Conservation (phyloP, 2,113 vertebrate species). For the Spermophilus dauricus region DNA sequence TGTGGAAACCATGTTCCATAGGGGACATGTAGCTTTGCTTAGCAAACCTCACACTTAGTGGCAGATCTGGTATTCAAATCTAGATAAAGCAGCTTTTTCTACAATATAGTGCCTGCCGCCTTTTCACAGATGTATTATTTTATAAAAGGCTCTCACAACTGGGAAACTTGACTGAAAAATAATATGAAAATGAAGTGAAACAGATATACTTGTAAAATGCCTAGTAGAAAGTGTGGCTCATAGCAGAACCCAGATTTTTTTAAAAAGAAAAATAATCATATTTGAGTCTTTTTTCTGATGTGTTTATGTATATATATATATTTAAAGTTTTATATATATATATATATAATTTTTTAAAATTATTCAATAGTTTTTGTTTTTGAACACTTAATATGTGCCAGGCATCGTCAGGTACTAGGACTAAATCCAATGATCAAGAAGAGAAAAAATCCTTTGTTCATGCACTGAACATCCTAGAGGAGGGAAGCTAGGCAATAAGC, state of each 20-base stretch:
- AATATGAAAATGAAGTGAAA: not conserved
- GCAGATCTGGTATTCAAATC: not conserved
- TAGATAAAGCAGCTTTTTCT: not conserved
- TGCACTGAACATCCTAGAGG: not conserved
- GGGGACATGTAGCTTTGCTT: not conserved
- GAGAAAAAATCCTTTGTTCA: not conserved
- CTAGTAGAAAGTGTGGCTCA: not conserved
- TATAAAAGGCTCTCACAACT: not conserved
- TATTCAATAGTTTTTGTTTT: not conserved
- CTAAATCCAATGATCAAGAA: slow-evolving; percentile 32
- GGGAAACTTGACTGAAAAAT: slow-evolving; percentile 10
- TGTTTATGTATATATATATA: not conserved
- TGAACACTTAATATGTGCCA: slow-evolving; percentile 26
- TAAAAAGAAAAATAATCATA: slow-evolving; percentile 9
- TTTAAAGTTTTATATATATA: too few relatives aligned
- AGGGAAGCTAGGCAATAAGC: not conserved
- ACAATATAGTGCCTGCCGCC: not conserved
- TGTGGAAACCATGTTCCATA: not conserved
- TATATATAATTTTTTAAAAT: too few relatives aligned
- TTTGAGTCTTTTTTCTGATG: slow-evolving; percentile 16
- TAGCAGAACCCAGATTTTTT: not conserved
- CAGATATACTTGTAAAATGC: slow-evolving; percentile 17
- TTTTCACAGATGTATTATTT: slow-evolving; percentile 29
- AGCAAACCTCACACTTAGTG: not conserved
- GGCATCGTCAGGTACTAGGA: not conserved